Percentiles rank a stretch among this genome's conserved stretches.
Conservation (phyloP, 2,888 invertebrate genomes). For the Himalopsyche kuldschensis region DNA sequence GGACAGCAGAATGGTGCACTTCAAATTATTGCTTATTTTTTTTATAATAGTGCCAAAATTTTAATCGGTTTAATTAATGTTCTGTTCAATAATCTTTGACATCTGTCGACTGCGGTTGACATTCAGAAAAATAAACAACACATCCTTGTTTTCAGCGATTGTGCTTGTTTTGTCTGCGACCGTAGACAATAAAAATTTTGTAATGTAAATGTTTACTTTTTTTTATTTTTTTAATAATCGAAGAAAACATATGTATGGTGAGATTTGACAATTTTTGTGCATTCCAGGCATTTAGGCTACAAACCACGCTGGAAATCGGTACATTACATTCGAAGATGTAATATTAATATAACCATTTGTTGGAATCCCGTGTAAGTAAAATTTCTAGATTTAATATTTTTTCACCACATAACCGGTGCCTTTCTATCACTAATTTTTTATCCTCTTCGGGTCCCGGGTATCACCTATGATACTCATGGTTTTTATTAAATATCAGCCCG, state of each 20-base stretch:
- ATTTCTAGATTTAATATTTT: background rate
- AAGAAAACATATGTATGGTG: background rate
- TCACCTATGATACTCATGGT: too few species aligned
- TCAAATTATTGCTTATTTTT: background rate
- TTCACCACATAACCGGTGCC: too few species aligned
- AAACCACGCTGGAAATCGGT: background rate
- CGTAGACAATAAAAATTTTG: background rate
- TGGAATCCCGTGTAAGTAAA: background rate
- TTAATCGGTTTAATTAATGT: background rate
- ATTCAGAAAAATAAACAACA: background rate
- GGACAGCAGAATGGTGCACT: too few species aligned
- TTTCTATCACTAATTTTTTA: too few species aligned
- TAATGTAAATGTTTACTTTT: background rate
- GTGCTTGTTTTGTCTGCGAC: background rate
- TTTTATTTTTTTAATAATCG: background rate
- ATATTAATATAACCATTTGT: background rate
- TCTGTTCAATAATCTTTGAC: background rate
- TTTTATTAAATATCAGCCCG: too few species aligned
- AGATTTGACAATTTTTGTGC: background rate
- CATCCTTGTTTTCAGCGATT: background rate
- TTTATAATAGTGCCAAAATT: background rate
- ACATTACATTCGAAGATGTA: background rate
- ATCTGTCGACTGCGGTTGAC: background rate
- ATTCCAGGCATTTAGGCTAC: background rate
- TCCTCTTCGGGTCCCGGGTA: too few species aligned